These are phyloP conservation scores for Hermetia illucens DNA, from an alignment of 1,140 invertebrate species.

Conservation along the genomic window DNA sequence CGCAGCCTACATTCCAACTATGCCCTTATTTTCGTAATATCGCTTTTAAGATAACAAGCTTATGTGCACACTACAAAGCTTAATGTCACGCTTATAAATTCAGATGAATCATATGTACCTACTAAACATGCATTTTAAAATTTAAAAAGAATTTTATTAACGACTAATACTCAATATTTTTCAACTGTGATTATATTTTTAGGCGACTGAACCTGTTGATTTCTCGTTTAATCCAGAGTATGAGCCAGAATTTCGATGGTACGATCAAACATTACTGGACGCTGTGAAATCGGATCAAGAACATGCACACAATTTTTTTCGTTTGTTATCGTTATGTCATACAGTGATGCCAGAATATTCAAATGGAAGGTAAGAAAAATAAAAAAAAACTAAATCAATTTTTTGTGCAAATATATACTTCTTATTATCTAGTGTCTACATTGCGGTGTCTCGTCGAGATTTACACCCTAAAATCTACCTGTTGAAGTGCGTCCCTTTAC, in stretches of 20 bases:
- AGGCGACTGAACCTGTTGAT: conserved; percentile 67
- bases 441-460: neutral
- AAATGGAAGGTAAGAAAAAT: conserved; percentile 44
- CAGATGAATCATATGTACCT: too few relatives aligned
- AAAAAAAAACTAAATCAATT: too few relatives aligned
- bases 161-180: too few relatives aligned
- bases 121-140: too few relatives aligned
- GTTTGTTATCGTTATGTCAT: conserved; percentile 80
- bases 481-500: neutral
- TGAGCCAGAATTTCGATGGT: conserved; percentile 88
- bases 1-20: too few relatives aligned
- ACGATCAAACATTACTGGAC: conserved; percentile 74
- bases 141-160: too few relatives aligned
- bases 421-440: conserved; percentile 4
- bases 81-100: too few relatives aligned
- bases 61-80: too few relatives aligned
- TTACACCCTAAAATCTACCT: neutral
- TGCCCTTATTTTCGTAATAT: too few relatives aligned
- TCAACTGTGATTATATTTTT: conserved; percentile 16
- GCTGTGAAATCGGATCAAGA: conserved; percentile 60
- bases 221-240: conserved; percentile 89
- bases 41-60: too few relatives aligned
- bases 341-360: conserved; percentile 96
- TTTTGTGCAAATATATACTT: too few relatives aligned
- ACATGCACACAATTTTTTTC: conserved; percentile 75